These are phyloP conservation scores for Agrotis exclamationis DNA, from an alignment of 2,888 invertebrate genomes.

Conservation along the genomic window DNA sequence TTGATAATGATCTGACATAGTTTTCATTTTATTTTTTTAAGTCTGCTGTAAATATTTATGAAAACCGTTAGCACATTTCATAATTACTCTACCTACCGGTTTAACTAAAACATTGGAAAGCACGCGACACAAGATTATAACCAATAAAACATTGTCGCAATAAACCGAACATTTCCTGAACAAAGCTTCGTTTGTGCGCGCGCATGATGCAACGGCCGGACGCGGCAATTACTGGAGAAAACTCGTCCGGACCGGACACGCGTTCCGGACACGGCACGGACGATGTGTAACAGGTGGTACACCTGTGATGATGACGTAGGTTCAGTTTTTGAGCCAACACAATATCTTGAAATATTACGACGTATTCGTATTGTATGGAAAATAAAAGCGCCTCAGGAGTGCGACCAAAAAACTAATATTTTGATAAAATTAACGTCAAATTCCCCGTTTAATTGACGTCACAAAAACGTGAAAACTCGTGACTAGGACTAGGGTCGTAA, in stretches of 20 bases:
- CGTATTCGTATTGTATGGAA: too few species aligned
- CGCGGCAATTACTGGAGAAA: conserved; percentile 72
- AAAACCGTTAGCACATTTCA: background rate
- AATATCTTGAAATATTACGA: conserved; percentile 9
- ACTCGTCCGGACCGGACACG: conserved; percentile 57
- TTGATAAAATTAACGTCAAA: too few species aligned
- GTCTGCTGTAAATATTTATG: background rate
- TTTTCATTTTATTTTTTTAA: background rate
- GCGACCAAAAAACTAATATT: too few species aligned
- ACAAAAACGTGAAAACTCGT: too few species aligned
- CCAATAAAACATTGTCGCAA: conserved; percentile 12
- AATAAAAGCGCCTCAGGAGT: too few species aligned
- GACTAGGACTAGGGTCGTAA: background rate
- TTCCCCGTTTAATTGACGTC: too few species aligned
- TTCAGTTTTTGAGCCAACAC: conserved; percentile 39
- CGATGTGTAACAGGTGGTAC: conserved; percentile 45
- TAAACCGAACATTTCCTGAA: conserved; percentile 52
- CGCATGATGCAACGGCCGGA: conserved; percentile 56
- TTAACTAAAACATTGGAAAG: conserved; percentile 5
- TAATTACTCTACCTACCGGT: background rate
- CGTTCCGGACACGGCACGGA: conserved; percentile 48
- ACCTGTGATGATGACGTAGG: conserved; percentile 28
- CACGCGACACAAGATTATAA: conserved; percentile 20
- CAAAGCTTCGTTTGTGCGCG: conserved; percentile 47
- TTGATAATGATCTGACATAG: background rate